Conservation (phyloP, 2,113 vertebrate genomes). For the Solea senegalensis region DNA sequence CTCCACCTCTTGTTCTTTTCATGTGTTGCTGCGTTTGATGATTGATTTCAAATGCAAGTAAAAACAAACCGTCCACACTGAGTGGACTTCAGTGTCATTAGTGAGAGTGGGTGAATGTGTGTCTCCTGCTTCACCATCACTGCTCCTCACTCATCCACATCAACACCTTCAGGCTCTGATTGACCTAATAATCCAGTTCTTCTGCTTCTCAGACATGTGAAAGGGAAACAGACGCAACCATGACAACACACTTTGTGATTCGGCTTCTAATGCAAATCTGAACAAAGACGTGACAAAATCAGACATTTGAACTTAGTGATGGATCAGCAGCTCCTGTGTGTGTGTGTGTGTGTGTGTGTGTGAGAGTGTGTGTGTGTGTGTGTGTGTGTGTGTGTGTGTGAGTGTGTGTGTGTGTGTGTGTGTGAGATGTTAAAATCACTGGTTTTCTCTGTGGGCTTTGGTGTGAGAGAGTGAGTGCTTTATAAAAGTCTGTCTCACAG, state of each 20-base stretch:
- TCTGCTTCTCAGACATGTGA: conserved; percentile 2
- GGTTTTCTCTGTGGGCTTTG: no score
- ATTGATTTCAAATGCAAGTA: no score
- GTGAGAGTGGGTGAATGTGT: no score
- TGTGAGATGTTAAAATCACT: no score
- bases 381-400: background rate
- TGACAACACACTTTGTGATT: background rate
- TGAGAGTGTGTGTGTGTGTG: background rate
- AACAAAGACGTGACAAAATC: no score
- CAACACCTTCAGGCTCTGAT: conserved; percentile 45
- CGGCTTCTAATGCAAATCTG: no score
- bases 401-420: background rate
- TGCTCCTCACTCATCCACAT: background rate
- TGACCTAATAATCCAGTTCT: conserved; percentile 59
- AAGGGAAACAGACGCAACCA: background rate
- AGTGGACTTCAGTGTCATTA: no score
- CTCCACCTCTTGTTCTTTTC: conserved; percentile 1
- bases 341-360: conserved; percentile 2
- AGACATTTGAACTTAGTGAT: no score
- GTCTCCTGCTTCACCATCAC: background rate
- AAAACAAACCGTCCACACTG: no score
- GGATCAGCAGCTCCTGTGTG: background rate
- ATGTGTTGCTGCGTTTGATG: no score
- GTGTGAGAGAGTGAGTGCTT: no score
- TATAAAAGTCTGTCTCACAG: background rate